Evolutionary conservation across 2,888 invertebrate genomes (phyloP), one percentile per base, ranked within the genome.

Genomic region (Adela reaumurella): DNA sequence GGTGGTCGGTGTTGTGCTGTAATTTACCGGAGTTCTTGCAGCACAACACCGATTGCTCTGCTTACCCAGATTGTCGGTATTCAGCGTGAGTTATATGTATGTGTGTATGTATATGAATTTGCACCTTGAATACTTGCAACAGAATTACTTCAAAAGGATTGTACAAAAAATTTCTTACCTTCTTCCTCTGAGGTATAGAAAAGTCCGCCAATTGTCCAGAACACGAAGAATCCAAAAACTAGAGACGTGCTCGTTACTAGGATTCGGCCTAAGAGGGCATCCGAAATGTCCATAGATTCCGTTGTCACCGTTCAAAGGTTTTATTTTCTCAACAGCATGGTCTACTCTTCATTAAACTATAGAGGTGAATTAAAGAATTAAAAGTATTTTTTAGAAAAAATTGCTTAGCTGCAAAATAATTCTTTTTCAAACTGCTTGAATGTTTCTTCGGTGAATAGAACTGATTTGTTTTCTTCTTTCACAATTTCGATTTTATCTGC

Each of bases 141-240:
- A n/a, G n/a, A n/a, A n/a, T n/a, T n/a, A n/a, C n/a, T n/a, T n/a
- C n/a, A n/a, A 24, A 24, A 24, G 8, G 5, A 24, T 24, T 24
- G 24, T 24, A 66, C 2, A 65, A 53, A 10, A 60, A 46, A 28
- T 59, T 19, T 43, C 62, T 64, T 61, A 77, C 87, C 81, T 74
- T 82, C 73, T 60, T 82, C 81, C 55, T 82, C 73, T 48, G 83
- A 78, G 58, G 87, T 81, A n/a, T n/a, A n/a, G 58, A 89, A 88
- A 2, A 89, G 89, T 57, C 87, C 77, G 45, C 83, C 81, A 50
- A 87, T 83, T 17, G 88, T 68, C 88, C 88, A 89, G 50, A 85
- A 65, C 29, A 84, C 81, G 53, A 86, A 80, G 58, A 86, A 77
- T 1, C 81, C 55, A 57, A 86, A 86, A 49, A 82, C 57, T 11